Base-by-base conservation (phyloP, 2,113 vertebrate species). In the Chamaea fasciata region DNA sequence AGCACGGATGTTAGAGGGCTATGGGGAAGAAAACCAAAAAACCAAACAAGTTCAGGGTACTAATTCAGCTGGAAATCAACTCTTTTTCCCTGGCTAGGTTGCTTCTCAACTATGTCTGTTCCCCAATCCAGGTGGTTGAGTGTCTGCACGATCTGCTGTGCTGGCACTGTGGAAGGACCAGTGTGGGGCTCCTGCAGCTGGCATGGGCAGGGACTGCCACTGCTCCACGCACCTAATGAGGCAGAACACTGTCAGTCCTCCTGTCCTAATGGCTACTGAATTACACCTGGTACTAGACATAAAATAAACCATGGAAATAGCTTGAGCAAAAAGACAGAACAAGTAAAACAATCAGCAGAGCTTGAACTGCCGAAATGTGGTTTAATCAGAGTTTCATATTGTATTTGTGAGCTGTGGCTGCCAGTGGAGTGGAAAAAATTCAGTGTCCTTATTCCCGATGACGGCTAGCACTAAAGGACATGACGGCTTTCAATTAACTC, bases 231-330 rank as follows among this genome's bases (percentile, higher is more conserved):
- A 64, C 24, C 73, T 89, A 94, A 92, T 91, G 89, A 92, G 65
- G 92, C 65, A 91, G 77, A 94, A 89, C 3, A 0, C 59, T 3
- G 0, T 28, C 76, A 70, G 33, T 14, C 23, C 8, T 65, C 50
- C 46, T 44, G 57, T 87, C 75, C 77, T 59, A 93, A 64, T 56
- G 47, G 60, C 37, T 87, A 50, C 73, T 74, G 73, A 84, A 75
- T 81, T 92, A 87, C 56, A 92, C 52, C 52, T 60, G 68, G 55
- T 92, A 83, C 68, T 30, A 50, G 42, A 63, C 50, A 22, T 56
- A 94, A 86, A 89, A 93, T 56, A 60, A 93, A 78, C 52, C 50
- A 63, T 64, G 52, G 77, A 86, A 93, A 93, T 55, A 87, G 8
- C 52, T 73, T 74, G 41, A n/a, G 22, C 0, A 0, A 86, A 83